Percentiles rank a stretch among this genome's conserved stretches.
Conservation (phyloP, 2,797 vertebrate species). For the Sorex maritimensis region DNA sequence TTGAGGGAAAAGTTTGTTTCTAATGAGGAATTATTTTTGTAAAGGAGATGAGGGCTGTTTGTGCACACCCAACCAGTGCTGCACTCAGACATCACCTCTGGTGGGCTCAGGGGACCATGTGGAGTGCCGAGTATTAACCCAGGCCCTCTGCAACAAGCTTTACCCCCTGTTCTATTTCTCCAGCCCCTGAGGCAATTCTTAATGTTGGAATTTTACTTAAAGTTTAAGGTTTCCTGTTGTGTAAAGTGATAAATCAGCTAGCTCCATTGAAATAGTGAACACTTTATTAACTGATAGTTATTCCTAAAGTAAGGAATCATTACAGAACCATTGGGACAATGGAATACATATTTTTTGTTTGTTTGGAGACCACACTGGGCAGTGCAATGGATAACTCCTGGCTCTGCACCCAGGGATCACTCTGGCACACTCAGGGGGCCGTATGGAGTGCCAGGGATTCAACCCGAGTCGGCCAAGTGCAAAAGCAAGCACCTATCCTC, state of each 20-base stretch:
- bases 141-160: no score
- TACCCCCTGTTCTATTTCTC: no score
- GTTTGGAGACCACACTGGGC: no score
- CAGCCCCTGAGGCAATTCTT: not conserved
- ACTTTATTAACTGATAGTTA: slow-evolving; percentile 24
- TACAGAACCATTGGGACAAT: not conserved
- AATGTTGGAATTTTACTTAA: slow-evolving; percentile 38
- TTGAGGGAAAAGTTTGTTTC: not conserved
- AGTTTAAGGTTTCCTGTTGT: not conserved
- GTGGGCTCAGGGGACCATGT: no score
- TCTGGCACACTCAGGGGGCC: no score
- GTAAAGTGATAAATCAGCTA: slow-evolving; percentile 44
- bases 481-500: no score
- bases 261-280: not conserved
- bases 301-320: not conserved
- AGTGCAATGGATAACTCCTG: no score
- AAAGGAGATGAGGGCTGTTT: no score
- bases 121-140: not conserved
- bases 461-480: no score
- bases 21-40: not conserved
- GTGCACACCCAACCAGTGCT: no score
- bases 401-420: no score
- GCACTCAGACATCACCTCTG: not conserved
- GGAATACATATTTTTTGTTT: not conserved
- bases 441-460: no score